A percentile compares a stretch with the other conserved stretches of the same genome.
These are phyloP conservation scores for Drosophila stalkeri DNA, from an alignment of 2,888 invertebrate genomes.

Conservation along the genomic window DNA sequence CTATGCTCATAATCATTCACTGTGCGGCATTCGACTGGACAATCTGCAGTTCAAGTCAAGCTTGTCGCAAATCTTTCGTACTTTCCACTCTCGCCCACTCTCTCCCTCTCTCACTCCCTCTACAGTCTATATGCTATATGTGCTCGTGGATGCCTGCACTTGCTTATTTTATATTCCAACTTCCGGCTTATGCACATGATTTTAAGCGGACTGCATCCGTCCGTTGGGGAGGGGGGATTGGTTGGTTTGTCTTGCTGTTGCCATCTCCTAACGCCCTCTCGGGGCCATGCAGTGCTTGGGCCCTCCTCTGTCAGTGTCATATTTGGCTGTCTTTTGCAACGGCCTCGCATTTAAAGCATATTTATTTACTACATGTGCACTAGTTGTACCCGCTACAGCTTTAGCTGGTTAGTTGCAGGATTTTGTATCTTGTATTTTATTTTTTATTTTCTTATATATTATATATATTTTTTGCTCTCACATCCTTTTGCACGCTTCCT, in stretches of 20 bases:
- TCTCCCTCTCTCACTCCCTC: neutral
- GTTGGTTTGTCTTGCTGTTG: slow-evolving; percentile 20
- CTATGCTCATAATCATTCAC: slow-evolving; percentile 50
- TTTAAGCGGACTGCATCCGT: slow-evolving; percentile 74
- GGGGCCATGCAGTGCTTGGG: neutral
- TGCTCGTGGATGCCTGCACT: slow-evolving; percentile 43
- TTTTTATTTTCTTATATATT: slow-evolving; percentile 12
- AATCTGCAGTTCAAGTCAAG: slow-evolving; percentile 42
- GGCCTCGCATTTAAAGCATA: slow-evolving; percentile 52
- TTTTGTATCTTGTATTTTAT: slow-evolving; percentile 34
- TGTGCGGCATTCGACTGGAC: slow-evolving; percentile 8
- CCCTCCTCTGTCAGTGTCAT: slow-evolving; percentile 74
- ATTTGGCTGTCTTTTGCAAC: slow-evolving; percentile 44
- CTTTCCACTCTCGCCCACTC: neutral
- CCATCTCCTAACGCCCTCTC: neutral
- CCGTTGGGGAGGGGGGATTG: slow-evolving; percentile 43
- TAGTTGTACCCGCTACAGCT: neutral
- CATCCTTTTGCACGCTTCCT: slow-evolving; percentile 55
- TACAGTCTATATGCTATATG: slow-evolving; percentile 7
- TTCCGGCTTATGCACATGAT: slow-evolving; percentile 80
- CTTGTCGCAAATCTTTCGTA: slow-evolving; percentile 65
- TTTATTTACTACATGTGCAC: slow-evolving; percentile 46
- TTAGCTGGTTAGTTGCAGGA: slow-evolving; percentile 6
- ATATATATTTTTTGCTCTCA: slow-evolving; percentile 4
- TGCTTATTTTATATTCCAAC: slow-evolving; percentile 77